Evolutionary conservation across 2,113 vertebrate genomes (phyloP).

Genomic region (Notechis scutatus): DNA sequence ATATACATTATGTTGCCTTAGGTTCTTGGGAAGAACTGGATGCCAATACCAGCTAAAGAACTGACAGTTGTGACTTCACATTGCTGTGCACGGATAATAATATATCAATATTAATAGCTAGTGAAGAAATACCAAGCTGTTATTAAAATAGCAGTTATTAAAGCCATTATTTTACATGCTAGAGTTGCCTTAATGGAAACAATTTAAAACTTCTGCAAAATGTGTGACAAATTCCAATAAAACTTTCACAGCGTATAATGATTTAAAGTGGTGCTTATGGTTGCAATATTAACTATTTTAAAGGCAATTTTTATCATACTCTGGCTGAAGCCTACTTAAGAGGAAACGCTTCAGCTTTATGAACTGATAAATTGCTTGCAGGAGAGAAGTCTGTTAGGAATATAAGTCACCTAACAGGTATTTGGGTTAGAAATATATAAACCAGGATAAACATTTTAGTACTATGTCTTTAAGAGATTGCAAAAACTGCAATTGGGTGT

Average conservation of each 20-base stretch:
- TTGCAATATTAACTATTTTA: neutral
- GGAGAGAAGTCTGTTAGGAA: neutral
- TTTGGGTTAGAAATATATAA: too few species aligned
- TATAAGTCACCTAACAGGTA: too few species aligned
- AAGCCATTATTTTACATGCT: slow-evolving; percentile 14
- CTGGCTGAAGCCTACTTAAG: neutral
- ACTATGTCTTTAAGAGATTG: too few species aligned
- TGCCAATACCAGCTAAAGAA: neutral
- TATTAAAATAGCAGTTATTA: neutral
- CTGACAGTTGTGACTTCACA: neutral
- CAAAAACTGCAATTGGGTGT: too few species aligned
- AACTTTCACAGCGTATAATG: neutral
- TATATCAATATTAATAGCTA: neutral
- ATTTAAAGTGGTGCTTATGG: neutral
- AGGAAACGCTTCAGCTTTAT: neutral
- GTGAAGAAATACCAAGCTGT: neutral
- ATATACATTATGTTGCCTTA: neutral
- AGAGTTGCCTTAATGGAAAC: slow-evolving; percentile 23
- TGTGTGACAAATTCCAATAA: neutral
- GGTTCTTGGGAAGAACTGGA: neutral
- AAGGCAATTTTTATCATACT: neutral
- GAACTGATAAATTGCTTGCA: neutral
- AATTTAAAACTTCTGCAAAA: slow-evolving; percentile 46
- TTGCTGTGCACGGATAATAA: neutral
- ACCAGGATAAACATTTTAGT: too few species aligned